A percentile compares a stretch with the other conserved stretches of the same genome.
Conservation (phyloP, 2,888 invertebrate species). For the Nycteola revayana region DNA sequence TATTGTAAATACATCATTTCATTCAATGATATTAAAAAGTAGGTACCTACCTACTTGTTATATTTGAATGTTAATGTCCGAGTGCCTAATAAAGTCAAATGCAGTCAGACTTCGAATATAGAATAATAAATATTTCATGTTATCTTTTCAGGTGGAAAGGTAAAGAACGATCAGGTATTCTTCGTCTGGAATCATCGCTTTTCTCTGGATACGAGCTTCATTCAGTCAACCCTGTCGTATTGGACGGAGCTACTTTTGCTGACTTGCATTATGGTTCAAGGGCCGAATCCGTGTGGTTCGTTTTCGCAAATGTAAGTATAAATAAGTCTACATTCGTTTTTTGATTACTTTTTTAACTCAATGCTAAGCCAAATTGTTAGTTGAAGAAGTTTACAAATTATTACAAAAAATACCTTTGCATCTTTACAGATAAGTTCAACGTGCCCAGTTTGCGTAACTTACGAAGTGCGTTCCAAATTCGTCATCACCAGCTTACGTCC, state of each 20-base stretch:
- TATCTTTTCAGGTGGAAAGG: constrained; percentile 81
- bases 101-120: too few species aligned
- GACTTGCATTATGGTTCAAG: constrained; percentile 83
- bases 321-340: too few species aligned
- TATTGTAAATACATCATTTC: too few species aligned
- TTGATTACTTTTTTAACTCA: too few species aligned
- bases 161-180: constrained; percentile 81
- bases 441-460: constrained; percentile 84
- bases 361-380: too few species aligned
- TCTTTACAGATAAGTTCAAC: constrained; percentile 76
- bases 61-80: too few species aligned
- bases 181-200: constrained; percentile 83
- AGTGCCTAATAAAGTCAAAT: too few species aligned
- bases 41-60: too few species aligned
- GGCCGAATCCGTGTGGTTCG: constrained; percentile 84
- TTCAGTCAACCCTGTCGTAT: constrained; percentile 76
- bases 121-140: too few species aligned
- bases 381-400: too few species aligned
- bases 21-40: too few species aligned
- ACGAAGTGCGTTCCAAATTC: constrained; percentile 81
- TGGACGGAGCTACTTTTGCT: constrained; percentile 80
- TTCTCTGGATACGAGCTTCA: constrained; percentile 85
- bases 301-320: constrained; percentile 84
- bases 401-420: too few species aligned
- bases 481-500: constrained; percentile 84